These are phyloP conservation scores for Sinosuthora webbiana DNA, from an alignment of 2,113 vertebrate genomes.

Conservation along the genomic window DNA sequence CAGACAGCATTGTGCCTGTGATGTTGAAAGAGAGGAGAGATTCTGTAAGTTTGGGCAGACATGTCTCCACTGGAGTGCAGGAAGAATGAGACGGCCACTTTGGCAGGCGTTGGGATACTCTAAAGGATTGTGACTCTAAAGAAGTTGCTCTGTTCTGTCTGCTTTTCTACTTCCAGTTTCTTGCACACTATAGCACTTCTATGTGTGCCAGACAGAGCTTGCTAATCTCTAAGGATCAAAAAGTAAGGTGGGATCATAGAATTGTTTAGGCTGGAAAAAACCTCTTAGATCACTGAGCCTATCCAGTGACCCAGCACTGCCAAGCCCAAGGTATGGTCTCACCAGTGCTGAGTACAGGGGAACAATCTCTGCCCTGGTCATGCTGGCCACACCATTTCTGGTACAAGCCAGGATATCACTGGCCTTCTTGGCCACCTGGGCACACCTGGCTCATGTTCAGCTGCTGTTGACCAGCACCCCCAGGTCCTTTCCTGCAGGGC, in stretches of 20 bases:
- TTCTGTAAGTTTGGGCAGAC: not conserved
- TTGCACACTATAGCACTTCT: not conserved
- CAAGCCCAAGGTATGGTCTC: not conserved
- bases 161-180: not conserved
- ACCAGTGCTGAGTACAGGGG: not conserved
- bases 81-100: not conserved
- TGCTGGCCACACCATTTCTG: not conserved
- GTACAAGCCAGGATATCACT: fast-evolving
- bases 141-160: not conserved
- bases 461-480: not conserved
- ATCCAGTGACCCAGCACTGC: not conserved
- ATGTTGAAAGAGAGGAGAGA: not conserved
- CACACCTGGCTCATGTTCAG: not conserved
- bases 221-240: not conserved
- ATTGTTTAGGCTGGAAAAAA: not conserved
- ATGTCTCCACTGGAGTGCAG: not conserved
- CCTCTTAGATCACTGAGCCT: too few relatives aligned
- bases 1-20: slow-evolving; percentile 23
- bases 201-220: not conserved
- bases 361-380: not conserved
- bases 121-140: not conserved
- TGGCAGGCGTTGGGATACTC: not conserved
- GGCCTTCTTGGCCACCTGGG: not conserved
- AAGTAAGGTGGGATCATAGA: not conserved
- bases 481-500: fast-evolving